phyloP scores from a whole-genome alignment of 2,113 vertebrate genomes.

The Ophiodon elongatus region DNA sequence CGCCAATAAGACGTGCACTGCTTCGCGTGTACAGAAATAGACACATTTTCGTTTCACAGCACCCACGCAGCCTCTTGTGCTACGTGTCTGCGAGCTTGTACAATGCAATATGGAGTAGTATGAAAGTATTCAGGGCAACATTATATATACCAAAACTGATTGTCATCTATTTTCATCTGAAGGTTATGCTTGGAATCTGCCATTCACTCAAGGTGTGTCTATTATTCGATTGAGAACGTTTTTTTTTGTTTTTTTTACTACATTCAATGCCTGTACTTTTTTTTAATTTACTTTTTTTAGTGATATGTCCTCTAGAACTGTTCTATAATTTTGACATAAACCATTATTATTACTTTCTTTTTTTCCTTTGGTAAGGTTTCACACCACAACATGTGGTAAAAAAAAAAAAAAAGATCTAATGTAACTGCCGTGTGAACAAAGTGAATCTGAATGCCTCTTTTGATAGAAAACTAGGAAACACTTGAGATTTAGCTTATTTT shows the following conservation, averaged over 20 bases:
- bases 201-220: not conserved
- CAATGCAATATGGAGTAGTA: not conserved
- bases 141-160: not conserved
- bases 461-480: constrained; percentile 6
- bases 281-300: not conserved
- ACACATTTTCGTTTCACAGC: constrained; percentile 2
- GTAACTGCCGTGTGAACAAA: constrained; percentile 3
- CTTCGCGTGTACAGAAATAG: constrained; percentile 5
- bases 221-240: not conserved
- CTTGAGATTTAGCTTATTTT: constrained; percentile 19
- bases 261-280: not conserved
- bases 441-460: not conserved
- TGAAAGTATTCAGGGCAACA: not conserved
- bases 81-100: not conserved
- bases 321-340: not conserved
- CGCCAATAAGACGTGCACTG: not conserved
- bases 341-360: not conserved
- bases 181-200: not conserved
- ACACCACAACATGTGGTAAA: not conserved
- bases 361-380: no score
- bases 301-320: not conserved
- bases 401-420: not conserved
- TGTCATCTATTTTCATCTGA: not conserved
- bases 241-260: not conserved
- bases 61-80: not conserved